phyloP scores from a whole-genome alignment of 2,797 vertebrate genomes.

The Phoebastria nigripes region DNA sequence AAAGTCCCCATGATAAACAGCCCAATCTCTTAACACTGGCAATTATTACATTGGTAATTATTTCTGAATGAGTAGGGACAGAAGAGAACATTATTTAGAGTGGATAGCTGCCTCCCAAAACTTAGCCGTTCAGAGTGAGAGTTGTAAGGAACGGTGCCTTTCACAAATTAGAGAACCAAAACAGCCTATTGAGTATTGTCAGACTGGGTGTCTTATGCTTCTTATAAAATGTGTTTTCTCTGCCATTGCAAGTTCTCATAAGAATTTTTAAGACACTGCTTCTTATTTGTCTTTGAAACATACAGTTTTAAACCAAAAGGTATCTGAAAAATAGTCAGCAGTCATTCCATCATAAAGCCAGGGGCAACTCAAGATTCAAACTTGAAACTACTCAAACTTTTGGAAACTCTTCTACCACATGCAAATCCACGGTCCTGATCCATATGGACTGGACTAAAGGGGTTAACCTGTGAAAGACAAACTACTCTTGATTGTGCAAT shows the following conservation, averaged over 20 bases:
- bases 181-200: background rate
- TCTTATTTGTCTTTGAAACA: background rate
- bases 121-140: background rate
- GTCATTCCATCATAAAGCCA: background rate
- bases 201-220: background rate
- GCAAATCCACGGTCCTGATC: background rate
- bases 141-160: background rate
- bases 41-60: background rate
- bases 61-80: background rate
- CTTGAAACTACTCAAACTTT: background rate
- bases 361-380: background rate
- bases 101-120: background rate
- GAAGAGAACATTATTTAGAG: background rate
- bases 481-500: background rate
- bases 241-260: background rate
- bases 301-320: background rate
- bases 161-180: background rate
- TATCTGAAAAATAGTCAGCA: background rate
- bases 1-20: slow-evolving; percentile 1
- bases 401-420: background rate
- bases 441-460: background rate
- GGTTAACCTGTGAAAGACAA: background rate
- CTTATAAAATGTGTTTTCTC: background rate
- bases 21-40: background rate
- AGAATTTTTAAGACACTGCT: background rate